These are phyloP conservation scores for Hemibagrus guttatus DNA, from an alignment of 2,797 vertebrate genomes.

Conservation along the genomic window DNA sequence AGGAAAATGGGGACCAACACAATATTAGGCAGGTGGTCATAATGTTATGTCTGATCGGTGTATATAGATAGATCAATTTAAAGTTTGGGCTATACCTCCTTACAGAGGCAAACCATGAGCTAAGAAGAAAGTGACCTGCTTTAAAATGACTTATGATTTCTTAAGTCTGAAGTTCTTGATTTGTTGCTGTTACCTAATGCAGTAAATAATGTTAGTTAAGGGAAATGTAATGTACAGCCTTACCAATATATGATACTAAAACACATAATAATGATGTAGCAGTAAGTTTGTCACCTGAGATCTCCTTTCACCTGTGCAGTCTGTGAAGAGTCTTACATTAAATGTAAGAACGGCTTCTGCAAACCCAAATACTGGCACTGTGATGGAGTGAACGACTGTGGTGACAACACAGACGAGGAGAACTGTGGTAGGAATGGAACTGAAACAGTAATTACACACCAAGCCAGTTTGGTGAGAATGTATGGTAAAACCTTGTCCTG, in stretches of 20 bases:
- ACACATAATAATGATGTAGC: background rate
- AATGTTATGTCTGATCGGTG: no score
- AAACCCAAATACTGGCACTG: conserved; percentile 86
- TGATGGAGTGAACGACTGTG: conserved; percentile 83
- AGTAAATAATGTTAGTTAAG: background rate
- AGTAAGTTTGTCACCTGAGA: background rate
- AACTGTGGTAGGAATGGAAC: conserved; percentile 77
- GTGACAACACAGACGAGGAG: conserved; percentile 83
- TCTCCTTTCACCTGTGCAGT: conserved; percentile 57
- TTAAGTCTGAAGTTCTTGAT: background rate
- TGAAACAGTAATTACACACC: background rate
- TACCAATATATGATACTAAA: background rate
- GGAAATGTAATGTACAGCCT: background rate
- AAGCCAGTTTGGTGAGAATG: background rate
- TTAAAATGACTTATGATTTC: background rate
- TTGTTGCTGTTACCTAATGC: background rate
- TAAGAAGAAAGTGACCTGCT: background rate
- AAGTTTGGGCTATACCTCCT: background rate
- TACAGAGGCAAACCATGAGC: background rate
- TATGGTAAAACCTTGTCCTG: background rate
- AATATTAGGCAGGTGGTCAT: no score
- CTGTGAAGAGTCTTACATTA: conserved; percentile 76
- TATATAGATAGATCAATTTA: no score
- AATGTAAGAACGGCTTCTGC: conserved; percentile 80
- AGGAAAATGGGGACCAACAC: no score